Percentiles rank a stretch among this genome's conserved stretches.
phyloP scores from a whole-genome alignment of 1,140 invertebrate genomes.

The Drosophila rhopaloa region DNA sequence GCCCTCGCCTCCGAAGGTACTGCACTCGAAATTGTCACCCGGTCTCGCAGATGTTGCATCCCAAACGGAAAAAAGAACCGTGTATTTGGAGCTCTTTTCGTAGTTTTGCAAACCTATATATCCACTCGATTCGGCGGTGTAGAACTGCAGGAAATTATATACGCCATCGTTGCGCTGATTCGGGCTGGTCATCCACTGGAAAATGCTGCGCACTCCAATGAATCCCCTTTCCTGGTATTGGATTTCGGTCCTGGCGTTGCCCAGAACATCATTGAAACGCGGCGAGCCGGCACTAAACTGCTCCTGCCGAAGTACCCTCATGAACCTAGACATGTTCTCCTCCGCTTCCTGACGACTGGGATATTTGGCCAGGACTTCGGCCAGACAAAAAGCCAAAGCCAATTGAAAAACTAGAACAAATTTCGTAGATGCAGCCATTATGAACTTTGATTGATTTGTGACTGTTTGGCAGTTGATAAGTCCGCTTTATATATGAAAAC shows the following conservation, averaged over 20 bases:
- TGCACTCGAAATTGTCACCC: slow-evolving; percentile 21
- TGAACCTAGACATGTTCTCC: slow-evolving; percentile 21
- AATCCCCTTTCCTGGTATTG: slow-evolving; percentile 22
- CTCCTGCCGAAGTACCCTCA: slow-evolving; percentile 19
- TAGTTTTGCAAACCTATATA: slow-evolving; percentile 38
- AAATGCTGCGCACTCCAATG: slow-evolving; percentile 21
- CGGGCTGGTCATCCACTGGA: slow-evolving; percentile 38
- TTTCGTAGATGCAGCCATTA: slow-evolving; percentile 3
- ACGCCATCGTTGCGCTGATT: slow-evolving; percentile 35
- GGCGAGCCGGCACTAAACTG: neutral
- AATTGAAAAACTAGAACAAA: neutral
- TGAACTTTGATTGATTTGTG: slow-evolving; percentile 26
- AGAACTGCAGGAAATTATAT: slow-evolving; percentile 41
- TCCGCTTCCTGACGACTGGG: slow-evolving; percentile 25
- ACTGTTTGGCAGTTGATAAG: neutral
- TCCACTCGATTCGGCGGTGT: slow-evolving; percentile 26
- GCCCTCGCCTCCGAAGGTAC: slow-evolving; percentile 33
- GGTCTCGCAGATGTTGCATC: slow-evolving; percentile 14
- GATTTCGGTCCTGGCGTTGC: slow-evolving; percentile 26
- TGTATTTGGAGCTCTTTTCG: slow-evolving; percentile 36
- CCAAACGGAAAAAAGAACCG: slow-evolving; percentile 38
- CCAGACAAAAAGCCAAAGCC: neutral
- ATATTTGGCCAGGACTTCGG: neutral
- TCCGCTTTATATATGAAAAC: slow-evolving; percentile 1
- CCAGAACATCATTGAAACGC: slow-evolving; percentile 29